Evolutionary conservation across 2,113 vertebrate genomes (phyloP), one percentile per base, ranked within the genome.

Genomic region (Etheostoma spectabile): DNA sequence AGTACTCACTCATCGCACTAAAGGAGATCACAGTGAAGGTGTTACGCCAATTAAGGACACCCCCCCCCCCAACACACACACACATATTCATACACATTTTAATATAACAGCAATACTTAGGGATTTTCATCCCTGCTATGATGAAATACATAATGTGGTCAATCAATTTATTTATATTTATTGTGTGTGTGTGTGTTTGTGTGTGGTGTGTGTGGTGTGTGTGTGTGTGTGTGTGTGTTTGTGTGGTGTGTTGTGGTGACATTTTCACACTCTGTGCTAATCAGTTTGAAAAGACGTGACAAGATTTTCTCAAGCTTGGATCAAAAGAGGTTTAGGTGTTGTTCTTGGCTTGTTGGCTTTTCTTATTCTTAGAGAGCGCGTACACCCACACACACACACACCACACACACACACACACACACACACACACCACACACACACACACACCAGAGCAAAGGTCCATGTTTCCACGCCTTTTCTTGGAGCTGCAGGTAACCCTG

Each of bases 391-490:
- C n/a, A n/a, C n/a, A n/a, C n/a, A n/a, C n/a, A n/a, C n/a, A n/a
- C n/a, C 74, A 35, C 53, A 8, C 72, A 0, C 57, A 70, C 79
- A 65, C 51, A 76, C 77, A 77, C 75, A 30, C 27, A 30, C 27
- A 30, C 27, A 30, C 27, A 30, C 42, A 61, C 30, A 38, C n/a
- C 24, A 18, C 66, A 62, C 65, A 35, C 45, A 59, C 75, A 45
- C 66, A 18, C 49, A 42, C 56, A 7, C 77, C 55, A 57, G 42
- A 49, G 2, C 11, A 33, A 11, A 35, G 19, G 18, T 48, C 42
- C 51, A 11, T 51, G 56, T 78, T 88, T 82, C 77, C 78, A 88
- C 74, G 35, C 84, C 75, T 63, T 45, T 65, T 68, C 75, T 71
- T 8, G 46, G 68, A 81, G 75, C 46, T 61, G 64, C 65, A 76